Evolutionary conservation across 2,888 invertebrate species (phyloP).

Genomic region (Tetramorium bicarinatum): DNA sequence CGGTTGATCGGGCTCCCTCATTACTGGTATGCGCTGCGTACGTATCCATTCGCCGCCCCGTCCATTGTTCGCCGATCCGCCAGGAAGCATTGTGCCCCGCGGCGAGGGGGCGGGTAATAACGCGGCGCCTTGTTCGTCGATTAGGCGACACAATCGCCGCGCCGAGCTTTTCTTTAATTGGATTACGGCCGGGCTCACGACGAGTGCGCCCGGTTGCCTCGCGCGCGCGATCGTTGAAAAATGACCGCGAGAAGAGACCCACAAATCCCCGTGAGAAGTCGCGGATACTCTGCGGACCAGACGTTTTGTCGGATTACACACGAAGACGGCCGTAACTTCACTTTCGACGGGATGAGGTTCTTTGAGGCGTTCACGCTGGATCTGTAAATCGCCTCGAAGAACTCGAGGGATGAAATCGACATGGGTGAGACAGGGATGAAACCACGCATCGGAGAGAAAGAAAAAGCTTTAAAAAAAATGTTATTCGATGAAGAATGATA

Average conservation of each 20-base stretch:
- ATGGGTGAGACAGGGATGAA: not conserved
- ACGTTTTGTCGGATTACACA: conserved; percentile 50
- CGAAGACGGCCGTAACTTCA: conserved; percentile 26
- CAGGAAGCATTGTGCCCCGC: conserved; percentile 68
- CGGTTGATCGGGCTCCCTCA: conserved; percentile 75
- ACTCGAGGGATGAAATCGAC: conserved; percentile 26
- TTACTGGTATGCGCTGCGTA: conserved; percentile 69
- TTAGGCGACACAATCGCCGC: conserved; percentile 76
- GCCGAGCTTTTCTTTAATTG: conserved; percentile 76
- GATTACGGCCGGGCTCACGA: conserved; percentile 71
- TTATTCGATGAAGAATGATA: not conserved
- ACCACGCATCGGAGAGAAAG: not conserved
- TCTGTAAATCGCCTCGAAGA: conserved; percentile 18
- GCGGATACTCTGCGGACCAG: conserved; percentile 48
- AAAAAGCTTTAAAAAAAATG: not conserved
- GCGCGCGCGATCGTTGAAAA: conserved; percentile 70
- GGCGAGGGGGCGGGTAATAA: conserved; percentile 73
- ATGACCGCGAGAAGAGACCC: conserved; percentile 65
- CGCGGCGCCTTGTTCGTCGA: conserved; percentile 79
- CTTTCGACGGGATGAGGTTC: conserved; percentile 7
- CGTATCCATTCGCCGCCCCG: conserved; percentile 73
- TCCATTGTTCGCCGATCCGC: conserved; percentile 74
- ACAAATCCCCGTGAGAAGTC: conserved; percentile 76
- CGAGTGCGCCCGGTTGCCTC: conserved; percentile 37
- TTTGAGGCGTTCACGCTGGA: conserved; percentile 26